Conservation (phyloP, 2,113 vertebrate species). For the Pholis gunnellus region DNA sequence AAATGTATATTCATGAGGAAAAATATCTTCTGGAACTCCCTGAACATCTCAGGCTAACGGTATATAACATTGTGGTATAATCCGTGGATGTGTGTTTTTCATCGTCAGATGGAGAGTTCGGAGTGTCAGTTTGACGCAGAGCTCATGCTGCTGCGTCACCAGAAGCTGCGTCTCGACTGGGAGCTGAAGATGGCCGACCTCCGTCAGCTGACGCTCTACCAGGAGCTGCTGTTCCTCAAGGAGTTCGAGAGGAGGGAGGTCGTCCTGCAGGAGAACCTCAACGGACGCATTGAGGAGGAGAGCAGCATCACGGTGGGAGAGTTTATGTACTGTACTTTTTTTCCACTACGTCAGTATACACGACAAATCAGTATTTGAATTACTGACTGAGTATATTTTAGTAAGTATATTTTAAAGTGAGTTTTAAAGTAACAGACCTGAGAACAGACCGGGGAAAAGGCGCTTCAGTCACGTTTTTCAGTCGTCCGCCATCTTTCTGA, state of each 20-base stretch:
- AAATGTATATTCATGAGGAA: not conserved
- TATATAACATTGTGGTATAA: not conserved
- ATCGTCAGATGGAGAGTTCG: conserved; percentile 85
- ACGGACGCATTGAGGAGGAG: conserved; percentile 78
- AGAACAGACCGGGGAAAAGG: not conserved
- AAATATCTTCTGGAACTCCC: not conserved
- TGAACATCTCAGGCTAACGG: not conserved
- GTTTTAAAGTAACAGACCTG: not conserved
- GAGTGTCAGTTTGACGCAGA: conserved; percentile 87
- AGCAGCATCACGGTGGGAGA: conserved; percentile 63
- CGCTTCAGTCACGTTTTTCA: not conserved
- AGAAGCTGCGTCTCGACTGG: conserved; percentile 87
- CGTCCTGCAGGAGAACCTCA: conserved; percentile 85
- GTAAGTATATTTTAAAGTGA: not conserved
- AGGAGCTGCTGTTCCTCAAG: conserved; percentile 91
- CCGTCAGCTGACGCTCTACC: conserved; percentile 85
- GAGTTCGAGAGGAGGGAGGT: conserved; percentile 89
- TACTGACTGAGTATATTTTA: not conserved
- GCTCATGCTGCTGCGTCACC: conserved; percentile 85
- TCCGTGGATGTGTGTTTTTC: not conserved
- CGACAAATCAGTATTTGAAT: not conserved
- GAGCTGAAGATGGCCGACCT: conserved; percentile 89
- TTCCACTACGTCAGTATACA: not conserved
- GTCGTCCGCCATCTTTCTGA: not conserved
- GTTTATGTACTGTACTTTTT: not conserved